These are phyloP conservation scores for Paralvinella palmiformis DNA, from an alignment of 1,140 invertebrate species.

Conservation along the genomic window DNA sequence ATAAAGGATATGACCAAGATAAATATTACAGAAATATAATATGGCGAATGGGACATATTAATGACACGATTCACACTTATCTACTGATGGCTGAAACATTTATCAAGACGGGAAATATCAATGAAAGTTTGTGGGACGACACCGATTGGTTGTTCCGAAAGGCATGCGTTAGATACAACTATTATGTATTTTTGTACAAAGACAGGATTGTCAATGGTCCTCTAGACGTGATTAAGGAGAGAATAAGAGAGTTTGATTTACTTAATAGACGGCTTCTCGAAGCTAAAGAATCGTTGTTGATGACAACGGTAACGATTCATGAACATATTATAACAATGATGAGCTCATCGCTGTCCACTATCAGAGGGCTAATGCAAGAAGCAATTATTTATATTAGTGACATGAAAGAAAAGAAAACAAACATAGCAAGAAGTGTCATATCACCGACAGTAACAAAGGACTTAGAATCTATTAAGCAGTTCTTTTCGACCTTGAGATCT, in stretches of 20 bases:
- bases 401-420: neutral
- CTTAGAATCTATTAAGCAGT: neutral
- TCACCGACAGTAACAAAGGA: neutral
- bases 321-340: too few relatives aligned
- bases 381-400: neutral
- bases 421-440: neutral
- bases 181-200: too few relatives aligned
- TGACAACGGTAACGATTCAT: too few relatives aligned
- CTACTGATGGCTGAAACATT: neutral
- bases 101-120: neutral
- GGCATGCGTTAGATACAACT: too few relatives aligned
- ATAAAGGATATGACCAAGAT: neutral
- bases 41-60: neutral
- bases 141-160: neutral
- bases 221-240: too few relatives aligned
- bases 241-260: too few relatives aligned
- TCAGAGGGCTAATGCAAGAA: neutral
- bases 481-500: neutral
- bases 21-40: neutral
- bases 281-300: too few relatives aligned
- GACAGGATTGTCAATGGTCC: too few relatives aligned
- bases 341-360: neutral
- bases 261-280: too few relatives aligned
- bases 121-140: neutral
- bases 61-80: neutral